phyloP scores from a whole-genome alignment of 2,113 vertebrate genomes.

The Ranitomeya variabilis region DNA sequence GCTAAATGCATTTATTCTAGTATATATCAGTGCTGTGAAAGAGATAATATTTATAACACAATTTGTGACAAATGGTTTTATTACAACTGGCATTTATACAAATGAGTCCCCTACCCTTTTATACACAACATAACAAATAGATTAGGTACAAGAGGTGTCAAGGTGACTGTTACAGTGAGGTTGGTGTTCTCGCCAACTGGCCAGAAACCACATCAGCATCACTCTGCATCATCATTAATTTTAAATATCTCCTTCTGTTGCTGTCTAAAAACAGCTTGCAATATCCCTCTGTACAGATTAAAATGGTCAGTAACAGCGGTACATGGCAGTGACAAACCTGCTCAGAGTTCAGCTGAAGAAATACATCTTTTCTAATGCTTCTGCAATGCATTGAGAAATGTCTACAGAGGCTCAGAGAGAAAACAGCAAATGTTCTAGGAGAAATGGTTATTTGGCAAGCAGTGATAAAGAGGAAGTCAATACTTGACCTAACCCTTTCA shows the following conservation, averaged over 20 bases:
- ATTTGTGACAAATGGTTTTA: constrained; percentile 37
- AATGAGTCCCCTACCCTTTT: constrained; percentile 19
- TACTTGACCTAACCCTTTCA: neutral
- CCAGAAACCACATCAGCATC: constrained; percentile 43
- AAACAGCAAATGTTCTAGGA: constrained; percentile 17
- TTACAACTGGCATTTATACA: constrained; percentile 25
- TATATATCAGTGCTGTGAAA: constrained; percentile 1
- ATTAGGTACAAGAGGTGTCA: constrained; percentile 54
- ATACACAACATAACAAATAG: constrained; percentile 47
- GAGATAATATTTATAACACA: constrained; percentile 22
- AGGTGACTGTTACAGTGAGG: constrained; percentile 51
- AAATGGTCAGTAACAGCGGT: constrained; percentile 51
- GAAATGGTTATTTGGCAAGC: neutral
- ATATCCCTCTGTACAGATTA: constrained; percentile 54
- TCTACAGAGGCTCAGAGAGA: neutral
- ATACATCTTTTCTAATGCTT: constrained; percentile 34
- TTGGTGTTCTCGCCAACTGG: constrained; percentile 45
- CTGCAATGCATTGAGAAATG: constrained; percentile 14
- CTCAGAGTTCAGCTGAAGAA: constrained; percentile 41
- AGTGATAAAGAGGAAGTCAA: neutral
- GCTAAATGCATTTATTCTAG: neutral
- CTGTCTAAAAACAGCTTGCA: constrained; percentile 56
- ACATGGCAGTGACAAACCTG: constrained; percentile 45
- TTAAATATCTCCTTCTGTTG: constrained; percentile 59
- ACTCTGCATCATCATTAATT: constrained; percentile 55